Percentiles rank a stretch among this genome's conserved stretches.
Evolutionary conservation across 2,888 invertebrate genomes (phyloP).

Genomic region (Apotomis betuletana): DNA sequence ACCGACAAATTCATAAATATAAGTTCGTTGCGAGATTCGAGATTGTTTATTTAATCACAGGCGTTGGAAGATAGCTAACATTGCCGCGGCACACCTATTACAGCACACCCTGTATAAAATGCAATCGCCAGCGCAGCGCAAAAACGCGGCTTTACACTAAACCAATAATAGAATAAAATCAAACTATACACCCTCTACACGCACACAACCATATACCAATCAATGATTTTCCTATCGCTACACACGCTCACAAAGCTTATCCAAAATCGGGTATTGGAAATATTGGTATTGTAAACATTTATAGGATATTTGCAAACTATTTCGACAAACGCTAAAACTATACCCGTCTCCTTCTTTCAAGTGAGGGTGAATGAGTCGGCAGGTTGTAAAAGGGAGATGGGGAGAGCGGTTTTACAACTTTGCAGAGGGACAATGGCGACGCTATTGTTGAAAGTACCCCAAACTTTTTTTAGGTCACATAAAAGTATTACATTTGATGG

Average conservation of each 20-base stretch:
- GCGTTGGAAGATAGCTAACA: no score
- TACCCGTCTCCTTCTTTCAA: constrained; percentile 61
- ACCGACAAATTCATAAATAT: no score
- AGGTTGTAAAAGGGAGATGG: constrained; percentile 60
- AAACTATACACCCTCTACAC: constrained; percentile 80
- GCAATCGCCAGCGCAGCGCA: constrained; percentile 72
- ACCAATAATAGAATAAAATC: constrained; percentile 83
- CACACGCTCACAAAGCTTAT: constrained; percentile 58
- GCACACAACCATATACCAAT: constrained; percentile 65
- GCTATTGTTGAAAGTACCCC: constrained; percentile 82
- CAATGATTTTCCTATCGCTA: constrained; percentile 67
- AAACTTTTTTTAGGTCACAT: constrained; percentile 83
- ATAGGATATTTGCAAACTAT: constrained; percentile 77
- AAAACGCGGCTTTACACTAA: constrained; percentile 82
- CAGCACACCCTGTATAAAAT: constrained; percentile 61
- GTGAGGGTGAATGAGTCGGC: constrained; percentile 44
- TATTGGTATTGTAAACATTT: constrained; percentile 82
- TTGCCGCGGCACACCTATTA: neutral
- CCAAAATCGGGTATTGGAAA: constrained; percentile 66
- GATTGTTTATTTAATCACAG: no score
- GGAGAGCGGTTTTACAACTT: constrained; percentile 72
- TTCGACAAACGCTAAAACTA: constrained; percentile 60
- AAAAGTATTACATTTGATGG: constrained; percentile 82
- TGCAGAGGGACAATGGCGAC: constrained; percentile 78
- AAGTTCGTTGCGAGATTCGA: no score